Percentiles rank a stretch among this genome's conserved stretches.
These are phyloP conservation scores for Xenopus laevis DNA, from an alignment of 2,113 vertebrate species.

Conservation along the genomic window DNA sequence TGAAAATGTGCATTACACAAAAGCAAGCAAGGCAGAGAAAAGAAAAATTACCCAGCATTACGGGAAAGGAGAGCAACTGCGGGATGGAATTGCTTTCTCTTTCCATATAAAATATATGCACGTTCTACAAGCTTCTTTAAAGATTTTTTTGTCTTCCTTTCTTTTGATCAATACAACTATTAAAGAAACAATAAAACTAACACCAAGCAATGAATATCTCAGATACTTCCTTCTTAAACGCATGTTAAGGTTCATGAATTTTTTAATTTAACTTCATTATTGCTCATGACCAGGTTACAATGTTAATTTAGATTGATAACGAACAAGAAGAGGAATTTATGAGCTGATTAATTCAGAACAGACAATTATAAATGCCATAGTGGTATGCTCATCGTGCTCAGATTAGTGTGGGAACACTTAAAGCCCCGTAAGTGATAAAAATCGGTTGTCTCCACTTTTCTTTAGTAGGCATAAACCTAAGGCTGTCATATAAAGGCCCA, in stretches of 20 bases:
- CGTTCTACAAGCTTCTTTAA: conserved; percentile 1
- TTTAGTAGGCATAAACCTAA: no score
- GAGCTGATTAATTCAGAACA: no score
- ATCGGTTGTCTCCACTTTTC: no score
- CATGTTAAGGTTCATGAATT: background rate
- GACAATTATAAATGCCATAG: no score
- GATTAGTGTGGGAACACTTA: no score
- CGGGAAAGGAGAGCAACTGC: background rate
- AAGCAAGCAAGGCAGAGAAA: conserved; percentile 4
- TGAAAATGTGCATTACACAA: conserved; percentile 19
- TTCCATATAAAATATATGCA: background rate
- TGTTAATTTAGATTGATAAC: conserved; percentile 1
- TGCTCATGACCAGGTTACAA: background rate
- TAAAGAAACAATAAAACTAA: conserved; percentile 23
- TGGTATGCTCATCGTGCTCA: no score
- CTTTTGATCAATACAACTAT: conserved; percentile 26
- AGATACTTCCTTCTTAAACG: background rate
- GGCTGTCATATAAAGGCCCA: no score
- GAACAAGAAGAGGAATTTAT: no score
- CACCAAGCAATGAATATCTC: background rate
- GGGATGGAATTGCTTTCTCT: conserved; percentile 10
- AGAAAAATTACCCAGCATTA: conserved; percentile 19
- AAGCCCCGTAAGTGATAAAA: no score
- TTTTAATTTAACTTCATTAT: background rate
- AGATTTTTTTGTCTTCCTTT: conserved; percentile 2